These are phyloP conservation scores for Mormyrops attenuatus DNA, from an alignment of 2,797 vertebrate genomes.

Conservation along the genomic window DNA sequence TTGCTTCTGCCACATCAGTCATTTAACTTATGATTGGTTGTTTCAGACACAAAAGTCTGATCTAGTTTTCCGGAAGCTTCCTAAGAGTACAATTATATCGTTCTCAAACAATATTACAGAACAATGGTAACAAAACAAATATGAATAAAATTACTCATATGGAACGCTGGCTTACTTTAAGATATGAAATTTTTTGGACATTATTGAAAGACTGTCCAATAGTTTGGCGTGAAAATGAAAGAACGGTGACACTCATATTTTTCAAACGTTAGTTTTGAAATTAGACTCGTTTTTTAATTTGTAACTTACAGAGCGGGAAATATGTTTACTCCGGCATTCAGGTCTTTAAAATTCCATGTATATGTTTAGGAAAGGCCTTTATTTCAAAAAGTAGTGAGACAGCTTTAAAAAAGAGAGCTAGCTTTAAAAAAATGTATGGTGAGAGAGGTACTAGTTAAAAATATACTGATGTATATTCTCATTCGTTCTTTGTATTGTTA, in stretches of 20 bases:
- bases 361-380: not conserved
- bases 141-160: not conserved
- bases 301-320: not conserved
- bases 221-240: not conserved
- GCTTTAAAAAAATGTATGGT: not conserved
- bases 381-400: not conserved
- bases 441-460: not conserved
- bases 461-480: not conserved
- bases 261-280: not conserved
- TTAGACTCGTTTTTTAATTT: not conserved
- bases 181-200: constrained; percentile 1
- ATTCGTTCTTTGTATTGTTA: not conserved
- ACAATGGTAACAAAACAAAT: not conserved
- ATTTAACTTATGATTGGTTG: constrained; percentile 25
- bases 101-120: not conserved
- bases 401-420: not conserved
- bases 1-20: constrained; percentile 48
- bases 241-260: not conserved
- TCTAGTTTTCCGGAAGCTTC: not conserved
- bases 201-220: not conserved
- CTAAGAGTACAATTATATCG: not conserved
- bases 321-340: not conserved
- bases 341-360: not conserved
- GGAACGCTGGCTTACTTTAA: not conserved
- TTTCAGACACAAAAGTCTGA: constrained; percentile 12